Evolutionary conservation across 2,888 invertebrate genomes (phyloP), one percentile per base, ranked within the genome.

Genomic region (Ryuthela nishihirai): DNA sequence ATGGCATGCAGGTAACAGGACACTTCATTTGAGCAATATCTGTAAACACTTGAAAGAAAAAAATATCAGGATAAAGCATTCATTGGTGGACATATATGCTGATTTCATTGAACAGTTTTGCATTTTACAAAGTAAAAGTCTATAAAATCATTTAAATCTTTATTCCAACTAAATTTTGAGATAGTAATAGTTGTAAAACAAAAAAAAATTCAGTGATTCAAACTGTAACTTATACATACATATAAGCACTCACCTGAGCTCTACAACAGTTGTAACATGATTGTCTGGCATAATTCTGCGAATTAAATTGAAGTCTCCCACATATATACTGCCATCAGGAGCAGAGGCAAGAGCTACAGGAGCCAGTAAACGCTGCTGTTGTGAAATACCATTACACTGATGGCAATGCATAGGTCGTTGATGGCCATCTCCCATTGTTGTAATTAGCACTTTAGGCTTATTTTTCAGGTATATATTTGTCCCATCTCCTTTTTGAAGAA

Each of bases 401-500:
- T 88, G 85, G 74, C 93, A 93, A 67, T 85, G 85, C 29, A 95
- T 78, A 3, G 86, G 82, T 40, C 97, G 80, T 72, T 91, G 89
- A 48, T 90, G 80, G 1, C 92, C 93, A 15, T 89, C 91, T 15
- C 94, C 95, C 87, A 94, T 88, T 0, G 91, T 85, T 39, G 92
- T 91, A 4, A 73, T 85, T 5, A 97, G 87, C 35, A 76, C 72
- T 59, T 73, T 71, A 2, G 75, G 73, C 62, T 92, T 89, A 71
- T 90, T 88, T 71, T 91, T 94, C 75, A 98, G 82, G 75, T 97
- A 94, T 29, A 97, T 80, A 38, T 93, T 87, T 2, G 92, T 89
- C 49, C 99, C 98, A 72, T 97, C 94, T 34, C 99, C 99, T 74
- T 95, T 95, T 75, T 99, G 97, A 39, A 99, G 78, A 64, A 98